A percentile compares a stretch with the other conserved stretches of the same genome.
Evolutionary conservation across 2,113 vertebrate species (phyloP).

Genomic region (Notothenia coriiceps): DNA sequence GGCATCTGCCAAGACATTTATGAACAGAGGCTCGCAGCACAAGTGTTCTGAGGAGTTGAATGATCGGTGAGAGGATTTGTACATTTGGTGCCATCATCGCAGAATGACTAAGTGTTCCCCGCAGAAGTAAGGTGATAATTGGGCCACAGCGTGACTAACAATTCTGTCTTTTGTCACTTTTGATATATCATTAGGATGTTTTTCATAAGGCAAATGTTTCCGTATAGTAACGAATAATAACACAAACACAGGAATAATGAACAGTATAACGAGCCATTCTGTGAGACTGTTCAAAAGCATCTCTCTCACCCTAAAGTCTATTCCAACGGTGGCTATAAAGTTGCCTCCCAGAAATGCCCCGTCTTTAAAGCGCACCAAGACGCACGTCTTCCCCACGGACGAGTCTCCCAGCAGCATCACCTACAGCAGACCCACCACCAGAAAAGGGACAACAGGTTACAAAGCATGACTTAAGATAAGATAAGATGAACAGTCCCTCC

Average conservation of each 20-base stretch:
- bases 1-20: conserved; percentile 71
- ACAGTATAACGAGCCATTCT: conserved; percentile 8
- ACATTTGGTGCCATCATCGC: conserved; percentile 59
- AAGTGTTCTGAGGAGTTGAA: conserved; percentile 67
- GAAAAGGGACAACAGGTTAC: conserved; percentile 54
- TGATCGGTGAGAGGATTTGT: conserved; percentile 54
- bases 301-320: conserved; percentile 98
- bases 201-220: conserved; percentile 9
- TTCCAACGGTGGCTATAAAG: conserved; percentile 99
- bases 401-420: conserved; percentile 99
- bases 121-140: conserved; percentile 66
- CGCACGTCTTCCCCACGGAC: conserved; percentile 97
- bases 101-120: conserved; percentile 47
- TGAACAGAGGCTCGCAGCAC: conserved; percentile 59
- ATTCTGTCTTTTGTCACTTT: conserved; percentile 33
- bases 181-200: conserved; percentile 26
- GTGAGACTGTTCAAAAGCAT: conserved; percentile 27
- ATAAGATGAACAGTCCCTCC: neutral
- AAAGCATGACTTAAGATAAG: conserved; percentile 17
- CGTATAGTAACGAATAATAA: neutral
- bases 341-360: conserved; percentile 95
- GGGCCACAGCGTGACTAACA: conserved; percentile 19
- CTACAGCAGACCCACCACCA: conserved; percentile 77
- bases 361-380: conserved; percentile 97
- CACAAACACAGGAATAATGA: conserved; percentile 18